phyloP scores from a whole-genome alignment of 2,113 vertebrate species.

The Lota lota region DNA sequence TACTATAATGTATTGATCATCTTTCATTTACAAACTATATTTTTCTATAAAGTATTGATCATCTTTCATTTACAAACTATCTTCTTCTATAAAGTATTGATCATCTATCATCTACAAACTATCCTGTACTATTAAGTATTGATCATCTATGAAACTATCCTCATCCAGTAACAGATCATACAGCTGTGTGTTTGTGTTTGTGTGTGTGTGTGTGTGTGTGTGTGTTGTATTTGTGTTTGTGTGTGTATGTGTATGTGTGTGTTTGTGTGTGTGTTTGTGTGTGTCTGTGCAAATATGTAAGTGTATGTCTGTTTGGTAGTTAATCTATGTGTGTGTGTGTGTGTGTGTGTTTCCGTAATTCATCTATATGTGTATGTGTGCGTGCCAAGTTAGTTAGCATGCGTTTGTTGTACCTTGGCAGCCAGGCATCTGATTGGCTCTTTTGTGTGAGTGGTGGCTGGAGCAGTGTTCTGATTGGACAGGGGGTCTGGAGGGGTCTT shows the following conservation, averaged over 20 bases:
- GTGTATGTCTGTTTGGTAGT: not conserved
- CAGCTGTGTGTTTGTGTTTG: constrained; percentile 13
- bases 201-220: constrained; percentile 11
- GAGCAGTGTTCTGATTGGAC: constrained; percentile 50
- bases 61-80: too few relatives aligned
- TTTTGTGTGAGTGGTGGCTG: constrained; percentile 72
- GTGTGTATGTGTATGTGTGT: constrained; percentile 9
- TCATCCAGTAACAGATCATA: too few relatives aligned
- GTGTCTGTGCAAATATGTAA: constrained; percentile 2
- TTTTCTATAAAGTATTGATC: too few relatives aligned
- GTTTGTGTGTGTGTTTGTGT: constrained; percentile 1
- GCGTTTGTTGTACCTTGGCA: constrained; percentile 77
- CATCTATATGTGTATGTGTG: constrained; percentile 8
- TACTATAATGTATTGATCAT: too few relatives aligned
- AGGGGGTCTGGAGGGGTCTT: constrained; percentile 71
- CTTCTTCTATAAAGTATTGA: too few relatives aligned
- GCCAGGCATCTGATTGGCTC: constrained; percentile 84
- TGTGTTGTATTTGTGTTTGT: constrained; percentile 1
- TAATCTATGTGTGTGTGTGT: not conserved
- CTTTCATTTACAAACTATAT: too few relatives aligned
- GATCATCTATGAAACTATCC: too few relatives aligned
- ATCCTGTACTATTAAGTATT: too few relatives aligned
- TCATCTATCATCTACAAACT: too few relatives aligned
- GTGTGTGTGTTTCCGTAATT: not conserved
- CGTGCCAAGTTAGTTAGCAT: not conserved